Conservation (phyloP, 53 echinoderm and acorn worm species). For the Temnopleurus reevesii region DNA sequence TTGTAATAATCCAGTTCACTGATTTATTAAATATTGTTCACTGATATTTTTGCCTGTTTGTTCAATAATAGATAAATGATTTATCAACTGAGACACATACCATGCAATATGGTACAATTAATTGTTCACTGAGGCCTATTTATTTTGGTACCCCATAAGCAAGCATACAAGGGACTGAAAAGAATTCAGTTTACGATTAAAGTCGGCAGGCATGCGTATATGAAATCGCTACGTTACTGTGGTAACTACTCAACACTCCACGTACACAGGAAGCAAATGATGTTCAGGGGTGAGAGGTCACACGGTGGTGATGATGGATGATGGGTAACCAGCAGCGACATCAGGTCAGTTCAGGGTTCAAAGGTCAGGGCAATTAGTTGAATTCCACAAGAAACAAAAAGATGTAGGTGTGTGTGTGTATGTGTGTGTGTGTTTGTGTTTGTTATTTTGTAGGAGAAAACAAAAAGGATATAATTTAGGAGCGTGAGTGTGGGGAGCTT, state of each 20-base stretch:
- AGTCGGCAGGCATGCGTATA: too few species aligned
- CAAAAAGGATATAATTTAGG: slow-evolving; percentile 11
- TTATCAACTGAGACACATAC: too few species aligned
- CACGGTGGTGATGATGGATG: slow-evolving; percentile 47
- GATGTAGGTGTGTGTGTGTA: background rate
- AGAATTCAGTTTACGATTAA: too few species aligned
- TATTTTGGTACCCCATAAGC: too few species aligned
- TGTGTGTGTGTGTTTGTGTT: background rate
- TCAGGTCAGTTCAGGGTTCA: slow-evolving; percentile 64
- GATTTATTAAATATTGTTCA: too few species aligned
- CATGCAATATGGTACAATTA: too few species aligned
- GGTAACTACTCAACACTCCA: slow-evolving; percentile 52
- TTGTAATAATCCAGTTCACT: too few species aligned
- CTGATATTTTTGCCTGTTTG: too few species aligned
- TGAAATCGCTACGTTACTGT: slow-evolving; percentile 39
- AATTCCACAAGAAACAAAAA: slow-evolving; percentile 20
- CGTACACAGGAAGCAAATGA: slow-evolving; percentile 65
- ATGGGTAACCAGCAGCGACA: slow-evolving; percentile 54
- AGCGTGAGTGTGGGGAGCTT: too few species aligned
- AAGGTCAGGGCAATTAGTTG: slow-evolving; percentile 53
- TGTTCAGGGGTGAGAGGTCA: slow-evolving; percentile 60
- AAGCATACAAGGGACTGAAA: too few species aligned
- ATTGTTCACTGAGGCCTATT: too few species aligned
- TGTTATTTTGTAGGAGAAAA: background rate
- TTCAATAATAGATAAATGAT: too few species aligned